phyloP scores from a whole-genome alignment of 2,888 invertebrate genomes.

The Lasioglossum morio region DNA sequence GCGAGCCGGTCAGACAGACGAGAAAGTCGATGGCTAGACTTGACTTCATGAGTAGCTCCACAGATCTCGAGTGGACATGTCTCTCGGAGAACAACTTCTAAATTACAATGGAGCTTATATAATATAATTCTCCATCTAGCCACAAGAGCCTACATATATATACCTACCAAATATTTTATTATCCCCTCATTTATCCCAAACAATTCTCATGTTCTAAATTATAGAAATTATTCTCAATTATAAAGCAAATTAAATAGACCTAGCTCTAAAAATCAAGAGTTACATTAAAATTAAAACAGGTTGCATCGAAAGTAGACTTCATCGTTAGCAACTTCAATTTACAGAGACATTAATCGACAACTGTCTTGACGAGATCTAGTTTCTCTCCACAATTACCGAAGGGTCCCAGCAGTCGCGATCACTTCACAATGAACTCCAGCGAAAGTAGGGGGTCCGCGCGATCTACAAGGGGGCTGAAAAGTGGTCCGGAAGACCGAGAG shows the following conservation, averaged over 20 bases:
- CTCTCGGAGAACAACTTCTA: neutral
- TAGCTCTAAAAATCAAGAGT: too few relatives aligned
- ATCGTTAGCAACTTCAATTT: too few relatives aligned
- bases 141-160: neutral
- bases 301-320: too few relatives aligned
- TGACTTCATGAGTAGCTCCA: neutral
- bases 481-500: neutral
- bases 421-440: neutral
- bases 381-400: neutral
- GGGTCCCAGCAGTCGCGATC: neutral
- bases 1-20: conserved; percentile 56
- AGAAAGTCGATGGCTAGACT: conserved; percentile 33
- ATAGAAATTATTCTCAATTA: too few relatives aligned
- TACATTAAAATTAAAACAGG: too few relatives aligned
- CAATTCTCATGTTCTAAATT: neutral
- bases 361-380: too few relatives aligned
- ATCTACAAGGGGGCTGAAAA: neutral
- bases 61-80: neutral
- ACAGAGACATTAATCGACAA: too few relatives aligned
- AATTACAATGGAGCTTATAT: neutral
- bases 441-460: neutral
- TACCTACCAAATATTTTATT: neutral
- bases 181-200: neutral
- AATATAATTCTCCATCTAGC: neutral
- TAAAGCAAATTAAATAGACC: neutral